These are phyloP conservation scores for Gnathonemus echidnorhynchus DNA, from an alignment of 2,113 vertebrate species.

Conservation along the genomic window DNA sequence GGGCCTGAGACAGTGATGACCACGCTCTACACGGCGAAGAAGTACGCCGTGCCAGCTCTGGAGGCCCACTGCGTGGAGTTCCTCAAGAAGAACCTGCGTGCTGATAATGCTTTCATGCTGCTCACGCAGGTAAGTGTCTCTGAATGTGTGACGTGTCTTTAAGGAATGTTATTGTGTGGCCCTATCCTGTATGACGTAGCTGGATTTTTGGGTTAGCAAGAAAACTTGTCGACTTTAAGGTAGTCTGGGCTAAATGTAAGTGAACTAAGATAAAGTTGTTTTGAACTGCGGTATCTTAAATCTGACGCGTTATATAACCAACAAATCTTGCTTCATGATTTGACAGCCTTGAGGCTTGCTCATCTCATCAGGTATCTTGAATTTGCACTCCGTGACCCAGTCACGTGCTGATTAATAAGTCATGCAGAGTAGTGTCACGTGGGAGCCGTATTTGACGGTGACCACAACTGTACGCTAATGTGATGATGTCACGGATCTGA, in stretches of 20 bases:
- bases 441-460: not conserved
- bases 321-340: not conserved
- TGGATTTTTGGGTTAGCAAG: not conserved
- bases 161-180: not conserved
- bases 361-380: not conserved
- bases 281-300: not conserved
- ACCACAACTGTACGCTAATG: not conserved
- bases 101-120: slow-evolving; percentile 81
- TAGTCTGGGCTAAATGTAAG: not conserved
- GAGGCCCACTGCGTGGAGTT: slow-evolving; percentile 85
- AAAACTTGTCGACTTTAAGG: not conserved
- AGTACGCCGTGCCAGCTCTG: slow-evolving; percentile 77
- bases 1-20: slow-evolving; percentile 88
- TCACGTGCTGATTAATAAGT: not conserved
- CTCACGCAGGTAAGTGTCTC: slow-evolving; percentile 72
- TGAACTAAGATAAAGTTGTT: not conserved
- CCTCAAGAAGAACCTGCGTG: slow-evolving; percentile 79
- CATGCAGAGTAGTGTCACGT: not conserved
- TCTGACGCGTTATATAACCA: not conserved
- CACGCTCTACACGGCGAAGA: slow-evolving; percentile 82
- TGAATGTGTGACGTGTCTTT: not conserved
- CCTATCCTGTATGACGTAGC: not conserved
- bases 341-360: not conserved
- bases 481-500: not conserved
- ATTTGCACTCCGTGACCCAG: not conserved